Percentiles rank a stretch among this genome's conserved stretches.
Evolutionary conservation across 2,113 vertebrate genomes (phyloP).

Genomic region (Candoia aspera): DNA sequence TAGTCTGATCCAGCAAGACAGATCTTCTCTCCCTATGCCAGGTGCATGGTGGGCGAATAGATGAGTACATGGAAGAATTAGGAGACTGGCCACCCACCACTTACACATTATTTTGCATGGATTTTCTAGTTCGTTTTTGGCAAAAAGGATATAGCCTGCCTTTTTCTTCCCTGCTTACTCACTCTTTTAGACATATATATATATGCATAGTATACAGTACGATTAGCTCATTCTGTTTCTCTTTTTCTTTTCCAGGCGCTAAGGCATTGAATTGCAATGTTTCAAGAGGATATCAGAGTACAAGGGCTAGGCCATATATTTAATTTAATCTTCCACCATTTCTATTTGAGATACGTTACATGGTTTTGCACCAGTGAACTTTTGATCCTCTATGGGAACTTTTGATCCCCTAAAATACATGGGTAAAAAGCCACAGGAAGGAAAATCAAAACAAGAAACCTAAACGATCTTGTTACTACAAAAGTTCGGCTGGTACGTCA

Average conservation of each 20-base stretch:
- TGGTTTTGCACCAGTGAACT: background rate
- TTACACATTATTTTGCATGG: background rate
- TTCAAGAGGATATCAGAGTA: background rate
- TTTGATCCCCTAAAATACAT: background rate
- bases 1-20: conserved; percentile 16
- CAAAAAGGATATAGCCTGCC: background rate
- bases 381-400: background rate
- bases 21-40: conserved; percentile 8
- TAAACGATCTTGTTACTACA: background rate
- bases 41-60: conserved; percentile 17
- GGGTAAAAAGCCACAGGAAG: background rate
- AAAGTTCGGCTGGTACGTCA: background rate
- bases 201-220: background rate
- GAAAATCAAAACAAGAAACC: background rate
- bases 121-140: conserved; percentile 9
- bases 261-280: background rate
- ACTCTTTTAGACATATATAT: background rate
- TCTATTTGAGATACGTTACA: background rate
- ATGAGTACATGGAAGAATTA: background rate
- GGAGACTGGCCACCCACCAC: conserved; percentile 3
- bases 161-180: background rate
- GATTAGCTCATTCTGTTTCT: background rate
- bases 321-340: background rate
- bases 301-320: background rate
- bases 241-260: background rate